Evolutionary conservation across 2,888 invertebrate species (phyloP).

Genomic region (Suillia variegata): DNA sequence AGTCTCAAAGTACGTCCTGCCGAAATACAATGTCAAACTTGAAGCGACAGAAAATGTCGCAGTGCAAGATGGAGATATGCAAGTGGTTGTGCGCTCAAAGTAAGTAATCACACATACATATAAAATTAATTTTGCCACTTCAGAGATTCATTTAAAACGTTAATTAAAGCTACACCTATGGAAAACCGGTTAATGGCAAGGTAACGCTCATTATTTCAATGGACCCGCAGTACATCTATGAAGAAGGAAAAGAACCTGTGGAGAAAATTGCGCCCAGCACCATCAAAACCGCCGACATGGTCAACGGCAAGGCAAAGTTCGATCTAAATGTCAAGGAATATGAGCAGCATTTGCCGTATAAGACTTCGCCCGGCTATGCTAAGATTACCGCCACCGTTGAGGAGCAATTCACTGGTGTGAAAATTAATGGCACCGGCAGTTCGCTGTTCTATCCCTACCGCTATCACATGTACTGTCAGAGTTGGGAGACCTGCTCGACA

Average conservation of each 20-base stretch:
- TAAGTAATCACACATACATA: constrained; percentile 31
- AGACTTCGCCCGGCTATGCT: constrained; percentile 32
- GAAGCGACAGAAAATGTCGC: constrained; percentile 81
- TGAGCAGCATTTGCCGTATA: constrained; percentile 34
- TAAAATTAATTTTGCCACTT: background rate
- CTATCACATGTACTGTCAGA: constrained; percentile 75
- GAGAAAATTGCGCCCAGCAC: constrained; percentile 36
- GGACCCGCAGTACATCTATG: constrained; percentile 65
- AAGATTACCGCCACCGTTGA: constrained; percentile 84
- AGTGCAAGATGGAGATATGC: constrained; percentile 79
- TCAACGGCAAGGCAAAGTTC: constrained; percentile 54
- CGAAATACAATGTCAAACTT: constrained; percentile 88
- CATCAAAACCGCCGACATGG: constrained; percentile 45
- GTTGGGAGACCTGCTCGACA: constrained; percentile 74
- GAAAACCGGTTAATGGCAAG: constrained; percentile 85
- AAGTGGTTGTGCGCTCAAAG: constrained; percentile 69
- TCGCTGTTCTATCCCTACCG: constrained; percentile 78
- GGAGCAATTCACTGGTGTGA: constrained; percentile 81
- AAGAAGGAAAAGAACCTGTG: constrained; percentile 7
- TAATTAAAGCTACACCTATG: constrained; percentile 68
- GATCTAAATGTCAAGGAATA: constrained; percentile 47
- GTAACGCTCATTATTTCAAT: constrained; percentile 81
- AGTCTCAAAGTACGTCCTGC: constrained; percentile 89
- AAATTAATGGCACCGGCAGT: constrained; percentile 78
- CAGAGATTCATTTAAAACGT: no score